Evolutionary conservation across 2,113 vertebrate genomes (phyloP), one percentile per base, ranked within the genome.

Genomic region (Noturus placidus): DNA sequence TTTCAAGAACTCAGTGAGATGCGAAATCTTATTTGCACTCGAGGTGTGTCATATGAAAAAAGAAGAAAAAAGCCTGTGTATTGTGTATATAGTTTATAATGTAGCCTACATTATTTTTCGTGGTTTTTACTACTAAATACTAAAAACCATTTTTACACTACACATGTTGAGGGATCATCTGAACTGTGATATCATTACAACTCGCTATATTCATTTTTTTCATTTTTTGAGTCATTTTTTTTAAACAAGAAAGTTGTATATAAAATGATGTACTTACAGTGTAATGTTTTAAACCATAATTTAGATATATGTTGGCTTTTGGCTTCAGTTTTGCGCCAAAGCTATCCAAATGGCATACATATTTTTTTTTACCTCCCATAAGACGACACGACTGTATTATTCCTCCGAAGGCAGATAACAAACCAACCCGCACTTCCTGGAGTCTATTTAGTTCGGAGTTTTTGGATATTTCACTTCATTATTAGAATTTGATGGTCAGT

Each of bases 361-460:
- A n/a, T 42, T 81, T 63, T n/a, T 42, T 81, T n/a, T 30, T 42
- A 54, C 14, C 8, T 74, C 17, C 0, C 27, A 20, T 82, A 63
- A 82, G 46, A 1, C 5, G 8, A 46, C 82, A 80, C 25, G 14
- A 30, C 13, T 79, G 52, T 25, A 46, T 35, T 15, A 72, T 30
- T 50, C 33, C 15, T 42, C 46, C 42, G 7, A 38, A 52, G 27
- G 14, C 70, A 33, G 3, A 81, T 65, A 54, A 42, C 20, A 52
- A 42, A 84, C 87, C 86, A 86, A 88, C 84, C 84, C 38, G 50
- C 13, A 38, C 52, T 19, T 82, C 22, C 15, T 59, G 25, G 42
- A 14, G 15, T 74, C 5, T 22, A 10, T n/a, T 57, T 77, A 57
- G 56, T 20, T 52, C 50, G 8, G 22, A 61, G 77, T 15, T 76